A percentile compares a stretch with the other conserved stretches of the same genome.
These are phyloP conservation scores for Meloidogyne hapla DNA, from an alignment of 1,140 invertebrate genomes.

Conservation along the genomic window DNA sequence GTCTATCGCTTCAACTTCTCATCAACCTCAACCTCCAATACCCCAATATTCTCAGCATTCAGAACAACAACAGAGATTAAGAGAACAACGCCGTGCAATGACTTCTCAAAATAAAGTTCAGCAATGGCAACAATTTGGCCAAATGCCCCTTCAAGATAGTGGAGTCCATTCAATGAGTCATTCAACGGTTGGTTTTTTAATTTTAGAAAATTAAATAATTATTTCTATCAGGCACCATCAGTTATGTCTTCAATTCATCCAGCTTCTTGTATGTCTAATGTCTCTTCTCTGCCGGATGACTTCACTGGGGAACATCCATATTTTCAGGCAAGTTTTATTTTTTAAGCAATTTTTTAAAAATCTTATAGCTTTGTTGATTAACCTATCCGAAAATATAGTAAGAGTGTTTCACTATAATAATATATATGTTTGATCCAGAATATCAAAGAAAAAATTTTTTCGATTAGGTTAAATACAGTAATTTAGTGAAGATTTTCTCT, in stretches of 20 bases:
- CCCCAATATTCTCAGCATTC: neutral
- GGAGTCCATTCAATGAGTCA: slow-evolving; percentile 42
- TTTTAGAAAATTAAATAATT: neutral
- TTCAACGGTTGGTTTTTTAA: slow-evolving; percentile 29
- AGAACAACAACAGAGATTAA: neutral
- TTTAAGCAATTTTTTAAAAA: no score
- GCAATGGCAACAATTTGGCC: slow-evolving; percentile 29
- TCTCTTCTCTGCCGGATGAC: slow-evolving; percentile 39
- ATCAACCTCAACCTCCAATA: neutral
- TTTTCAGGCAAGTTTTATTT: slow-evolving; percentile 8
- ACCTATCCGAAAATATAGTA: no score
- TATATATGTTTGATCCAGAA: no score
- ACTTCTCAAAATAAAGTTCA: slow-evolving; percentile 35
- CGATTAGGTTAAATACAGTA: no score
- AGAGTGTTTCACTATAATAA: no score
- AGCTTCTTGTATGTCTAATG: slow-evolving; percentile 29
- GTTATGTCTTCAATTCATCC: slow-evolving; percentile 38
- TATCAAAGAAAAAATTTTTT: no score
- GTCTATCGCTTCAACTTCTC: neutral
- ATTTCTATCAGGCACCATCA: slow-evolving; percentile 31
- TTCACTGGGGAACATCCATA: slow-evolving; percentile 22
- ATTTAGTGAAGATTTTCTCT: no score
- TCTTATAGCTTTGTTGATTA: no score
- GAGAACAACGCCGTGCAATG: slow-evolving; percentile 13
- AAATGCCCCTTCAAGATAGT: slow-evolving; percentile 27